Evolutionary conservation across 1,140 invertebrate genomes (phyloP).

Genomic region (Drosophila melanica): DNA sequence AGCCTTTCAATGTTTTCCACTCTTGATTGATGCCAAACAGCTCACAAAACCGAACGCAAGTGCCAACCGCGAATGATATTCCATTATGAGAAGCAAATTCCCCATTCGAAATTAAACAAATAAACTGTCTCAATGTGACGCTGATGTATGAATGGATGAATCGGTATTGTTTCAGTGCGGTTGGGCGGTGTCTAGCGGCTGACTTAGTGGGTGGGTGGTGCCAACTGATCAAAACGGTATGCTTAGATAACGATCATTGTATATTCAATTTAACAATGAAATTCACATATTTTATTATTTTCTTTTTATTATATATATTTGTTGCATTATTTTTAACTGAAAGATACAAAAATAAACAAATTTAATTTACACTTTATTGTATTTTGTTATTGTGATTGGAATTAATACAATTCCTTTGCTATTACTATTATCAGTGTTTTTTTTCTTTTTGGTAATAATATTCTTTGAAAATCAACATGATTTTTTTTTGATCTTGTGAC

Average conservation of each 20-base stretch:
- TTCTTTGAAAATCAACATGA: background rate
- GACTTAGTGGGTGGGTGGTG: constrained; percentile 7
- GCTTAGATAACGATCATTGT: background rate
- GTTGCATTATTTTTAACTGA: no score
- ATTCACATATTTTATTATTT: no score
- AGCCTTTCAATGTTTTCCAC: constrained; percentile 23
- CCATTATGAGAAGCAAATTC: constrained; percentile 18
- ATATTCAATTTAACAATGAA: no score
- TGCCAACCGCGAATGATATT: constrained; percentile 52
- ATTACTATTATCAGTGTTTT: no score
- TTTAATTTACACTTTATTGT: background rate
- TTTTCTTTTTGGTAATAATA: no score
- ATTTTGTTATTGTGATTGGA: no score
- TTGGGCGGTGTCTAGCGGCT: background rate
- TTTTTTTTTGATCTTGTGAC: no score
- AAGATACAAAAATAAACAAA: no score
- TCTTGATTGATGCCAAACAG: constrained; percentile 68
- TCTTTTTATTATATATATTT: no score
- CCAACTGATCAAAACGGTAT: background rate
- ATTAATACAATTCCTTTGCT: no score
- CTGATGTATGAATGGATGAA: constrained; percentile 61
- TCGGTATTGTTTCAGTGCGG: constrained; percentile 44
- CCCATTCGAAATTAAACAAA: constrained; percentile 64
- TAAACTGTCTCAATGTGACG: constrained; percentile 67
- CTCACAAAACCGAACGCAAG: constrained; percentile 23